Evolutionary conservation across 2,797 vertebrate species (phyloP).

Genomic region (Protonibea diacanthus): DNA sequence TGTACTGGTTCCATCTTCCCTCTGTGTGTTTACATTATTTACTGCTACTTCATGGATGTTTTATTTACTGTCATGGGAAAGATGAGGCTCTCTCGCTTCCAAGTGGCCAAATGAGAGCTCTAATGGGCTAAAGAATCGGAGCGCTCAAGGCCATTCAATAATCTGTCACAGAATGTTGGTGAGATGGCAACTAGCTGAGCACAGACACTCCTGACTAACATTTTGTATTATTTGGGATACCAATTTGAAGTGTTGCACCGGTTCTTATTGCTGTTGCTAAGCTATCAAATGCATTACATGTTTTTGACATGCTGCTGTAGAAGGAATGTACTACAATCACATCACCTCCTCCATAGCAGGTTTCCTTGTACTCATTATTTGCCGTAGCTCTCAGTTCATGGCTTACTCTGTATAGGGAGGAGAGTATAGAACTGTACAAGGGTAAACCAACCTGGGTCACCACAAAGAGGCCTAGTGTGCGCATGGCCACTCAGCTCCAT

Average conservation of each 20-base stretch:
- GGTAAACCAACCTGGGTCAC: conserved; percentile 24
- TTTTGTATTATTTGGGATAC: conserved; percentile 2
- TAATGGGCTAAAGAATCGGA: conserved; percentile 45
- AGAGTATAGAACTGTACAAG: conserved; percentile 3
- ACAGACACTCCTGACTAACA: background rate
- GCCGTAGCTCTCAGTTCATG: background rate
- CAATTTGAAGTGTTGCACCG: background rate
- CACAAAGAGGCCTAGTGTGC: conserved; percentile 28
- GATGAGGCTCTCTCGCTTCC: conserved; percentile 28
- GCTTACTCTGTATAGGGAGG: conserved; percentile 3
- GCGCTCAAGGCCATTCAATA: conserved; percentile 13
- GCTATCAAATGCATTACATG: conserved; percentile 5
- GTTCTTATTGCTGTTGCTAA: conserved; percentile 15
- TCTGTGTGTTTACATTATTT: conserved; percentile 80
- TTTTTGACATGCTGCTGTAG: conserved; percentile 12
- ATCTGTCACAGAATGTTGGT: conserved; percentile 22
- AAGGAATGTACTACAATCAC: conserved; percentile 6
- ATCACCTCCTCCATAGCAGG: background rate
- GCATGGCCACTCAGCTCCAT: conserved; percentile 60
- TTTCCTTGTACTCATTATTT: conserved; percentile 29
- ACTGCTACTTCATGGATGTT: conserved; percentile 70
- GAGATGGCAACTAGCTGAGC: background rate
- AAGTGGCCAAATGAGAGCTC: conserved; percentile 45
- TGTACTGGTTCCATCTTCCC: conserved; percentile 56
- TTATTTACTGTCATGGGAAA: conserved; percentile 73